A percentile compares a stretch with the other conserved stretches of the same genome.
These are phyloP conservation scores for Sisor rabdophorus DNA, from an alignment of 2,113 vertebrate genomes.

Conservation along the genomic window DNA sequence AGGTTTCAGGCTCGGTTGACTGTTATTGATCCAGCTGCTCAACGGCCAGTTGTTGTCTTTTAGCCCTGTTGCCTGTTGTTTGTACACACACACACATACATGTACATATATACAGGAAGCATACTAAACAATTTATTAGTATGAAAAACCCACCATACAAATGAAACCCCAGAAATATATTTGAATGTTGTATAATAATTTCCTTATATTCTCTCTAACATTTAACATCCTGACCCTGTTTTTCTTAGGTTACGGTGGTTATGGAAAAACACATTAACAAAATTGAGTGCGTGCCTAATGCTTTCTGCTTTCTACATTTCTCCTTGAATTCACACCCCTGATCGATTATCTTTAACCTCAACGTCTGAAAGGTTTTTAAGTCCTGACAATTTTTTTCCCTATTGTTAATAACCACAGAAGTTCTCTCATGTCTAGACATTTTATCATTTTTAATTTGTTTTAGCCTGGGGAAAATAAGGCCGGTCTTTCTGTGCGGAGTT, in stretches of 20 bases:
- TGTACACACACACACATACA: slow-evolving; percentile 47
- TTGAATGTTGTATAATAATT: no score
- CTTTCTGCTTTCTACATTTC: neutral
- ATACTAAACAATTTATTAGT: neutral
- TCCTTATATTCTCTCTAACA: no score
- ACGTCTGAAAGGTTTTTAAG: neutral
- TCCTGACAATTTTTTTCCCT: neutral
- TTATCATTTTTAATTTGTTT: neutral
- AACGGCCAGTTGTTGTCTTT: slow-evolving; percentile 61
- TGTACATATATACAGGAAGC: slow-evolving; percentile 41
- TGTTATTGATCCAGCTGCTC: slow-evolving; percentile 59
- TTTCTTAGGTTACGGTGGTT: no score
- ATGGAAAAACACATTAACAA: no score
- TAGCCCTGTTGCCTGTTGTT: neutral
- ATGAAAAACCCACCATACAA: no score
- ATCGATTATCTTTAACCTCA: neutral
- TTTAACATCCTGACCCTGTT: no score
- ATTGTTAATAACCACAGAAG: neutral
- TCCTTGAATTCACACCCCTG: neutral
- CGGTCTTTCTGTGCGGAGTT: no score
- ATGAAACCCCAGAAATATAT: no score
- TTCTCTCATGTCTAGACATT: neutral
- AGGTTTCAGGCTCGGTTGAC: slow-evolving; percentile 53
- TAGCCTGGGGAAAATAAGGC: no score
- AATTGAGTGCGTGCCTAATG: no score